phyloP scores from a whole-genome alignment of 1,140 invertebrate species.

The Rhopalosiphum padi region DNA sequence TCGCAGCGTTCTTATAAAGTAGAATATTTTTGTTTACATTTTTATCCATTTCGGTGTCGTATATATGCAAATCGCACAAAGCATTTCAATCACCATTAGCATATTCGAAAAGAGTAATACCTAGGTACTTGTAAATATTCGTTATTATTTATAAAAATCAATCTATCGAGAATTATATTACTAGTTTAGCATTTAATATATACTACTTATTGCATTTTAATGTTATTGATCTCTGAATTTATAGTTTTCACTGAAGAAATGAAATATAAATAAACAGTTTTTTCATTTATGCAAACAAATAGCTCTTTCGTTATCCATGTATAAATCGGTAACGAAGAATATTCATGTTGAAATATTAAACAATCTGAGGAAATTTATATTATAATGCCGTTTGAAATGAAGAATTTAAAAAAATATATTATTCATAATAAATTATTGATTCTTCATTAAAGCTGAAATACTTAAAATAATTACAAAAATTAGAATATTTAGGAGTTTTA shows the following conservation, averaged over 20 bases:
- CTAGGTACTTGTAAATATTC: constrained; percentile 2
- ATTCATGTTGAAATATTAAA: constrained; percentile 8
- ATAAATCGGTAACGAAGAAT: not conserved
- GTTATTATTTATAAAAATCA: constrained; percentile 29
- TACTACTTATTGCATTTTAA: not conserved
- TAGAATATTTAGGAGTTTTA: not conserved
- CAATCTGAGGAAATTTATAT: not conserved
- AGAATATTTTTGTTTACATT: constrained; percentile 13
- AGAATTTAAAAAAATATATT: not conserved
- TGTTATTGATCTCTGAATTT: not conserved
- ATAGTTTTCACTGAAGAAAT: not conserved
- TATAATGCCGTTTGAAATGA: not conserved
- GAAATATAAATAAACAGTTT: not conserved
- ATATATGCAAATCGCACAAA: constrained; percentile 24
- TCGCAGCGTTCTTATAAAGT: not conserved
- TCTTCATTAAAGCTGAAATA: not conserved
- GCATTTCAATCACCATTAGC: constrained; percentile 23
- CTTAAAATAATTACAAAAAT: not conserved
- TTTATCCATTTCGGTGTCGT: constrained; percentile 10
- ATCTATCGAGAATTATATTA: not conserved
- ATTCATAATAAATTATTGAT: not conserved
- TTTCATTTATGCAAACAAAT: not conserved
- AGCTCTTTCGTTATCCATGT: not conserved
- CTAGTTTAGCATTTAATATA: constrained; percentile 13
- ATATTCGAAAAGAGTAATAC: constrained; percentile 14